These are phyloP conservation scores for Iguana delicatissima DNA, from an alignment of 2,797 vertebrate genomes.

Conservation along the genomic window DNA sequence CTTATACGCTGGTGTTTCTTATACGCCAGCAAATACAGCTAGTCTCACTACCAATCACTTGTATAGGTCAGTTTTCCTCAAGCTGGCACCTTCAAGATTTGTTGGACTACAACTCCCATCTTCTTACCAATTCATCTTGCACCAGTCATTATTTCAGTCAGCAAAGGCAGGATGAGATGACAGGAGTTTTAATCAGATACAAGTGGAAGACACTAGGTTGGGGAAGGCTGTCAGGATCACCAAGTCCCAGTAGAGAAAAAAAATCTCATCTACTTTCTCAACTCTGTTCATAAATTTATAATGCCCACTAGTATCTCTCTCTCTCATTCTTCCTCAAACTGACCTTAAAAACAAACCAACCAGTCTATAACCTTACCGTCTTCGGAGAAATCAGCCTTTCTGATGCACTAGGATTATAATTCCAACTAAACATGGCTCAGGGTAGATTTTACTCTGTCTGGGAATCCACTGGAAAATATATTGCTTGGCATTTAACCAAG, in stretches of 20 bases:
- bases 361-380: slow-evolving; percentile 2
- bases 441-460: background rate
- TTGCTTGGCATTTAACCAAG: background rate
- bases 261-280: background rate
- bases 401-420: background rate
- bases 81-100: background rate
- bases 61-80: background rate
- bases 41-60: too few relatives aligned
- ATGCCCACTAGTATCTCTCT: background rate
- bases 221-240: background rate
- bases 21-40: too few relatives aligned
- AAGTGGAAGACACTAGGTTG: too few relatives aligned
- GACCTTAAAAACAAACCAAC: too few relatives aligned
- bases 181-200: background rate
- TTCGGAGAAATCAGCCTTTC: background rate
- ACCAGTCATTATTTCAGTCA: too few relatives aligned
- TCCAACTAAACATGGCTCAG: background rate
- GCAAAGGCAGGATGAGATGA: background rate
- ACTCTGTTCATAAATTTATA: background rate
- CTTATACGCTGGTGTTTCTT: too few relatives aligned
- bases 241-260: background rate
- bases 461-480: background rate
- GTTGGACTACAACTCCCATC: background rate
- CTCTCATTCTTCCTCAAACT: too few relatives aligned
- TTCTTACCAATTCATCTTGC: background rate